Percentiles rank a stretch among this genome's conserved stretches.
These are phyloP conservation scores for Cataglyphis rosenhaueri DNA, from an alignment of 2,888 invertebrate species.

Conservation along the genomic window DNA sequence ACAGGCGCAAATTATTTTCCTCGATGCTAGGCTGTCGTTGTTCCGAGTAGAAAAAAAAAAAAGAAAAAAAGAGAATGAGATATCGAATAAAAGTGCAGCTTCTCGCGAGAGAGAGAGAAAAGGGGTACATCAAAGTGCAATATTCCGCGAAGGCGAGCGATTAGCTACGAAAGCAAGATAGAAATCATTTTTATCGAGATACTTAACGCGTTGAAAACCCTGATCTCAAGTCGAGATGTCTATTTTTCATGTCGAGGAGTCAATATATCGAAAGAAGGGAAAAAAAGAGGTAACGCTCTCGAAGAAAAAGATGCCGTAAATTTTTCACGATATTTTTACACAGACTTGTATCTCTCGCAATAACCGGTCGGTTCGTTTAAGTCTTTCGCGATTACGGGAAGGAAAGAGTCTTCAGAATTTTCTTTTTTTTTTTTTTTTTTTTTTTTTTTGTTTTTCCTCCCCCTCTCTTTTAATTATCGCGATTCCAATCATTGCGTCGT, in stretches of 20 bases:
- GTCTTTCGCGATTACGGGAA: constrained; percentile 33
- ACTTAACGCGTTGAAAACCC: constrained; percentile 39
- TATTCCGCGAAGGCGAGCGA: constrained; percentile 70
- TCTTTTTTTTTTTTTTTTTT: not conserved
- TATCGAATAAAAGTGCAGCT: constrained; percentile 20
- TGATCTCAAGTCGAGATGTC: constrained; percentile 65
- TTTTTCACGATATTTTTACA: constrained; percentile 56
- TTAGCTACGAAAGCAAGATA: constrained; percentile 40
- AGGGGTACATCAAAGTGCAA: constrained; percentile 82
- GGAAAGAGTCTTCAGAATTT: constrained; percentile 13
- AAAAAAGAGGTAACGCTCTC: constrained; percentile 40
- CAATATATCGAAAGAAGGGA: constrained; percentile 32
- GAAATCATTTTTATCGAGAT: constrained; percentile 49
- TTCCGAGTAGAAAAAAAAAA: not conserved
- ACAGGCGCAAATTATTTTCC: constrained; percentile 19
- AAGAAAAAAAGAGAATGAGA: not conserved
- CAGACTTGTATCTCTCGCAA: constrained; percentile 21
- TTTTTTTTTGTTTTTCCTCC: not conserved
- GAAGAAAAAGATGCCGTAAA: constrained; percentile 42
- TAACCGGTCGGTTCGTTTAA: constrained; percentile 20
- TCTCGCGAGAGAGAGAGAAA: constrained; percentile 22
- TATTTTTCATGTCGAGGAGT: constrained; percentile 75
- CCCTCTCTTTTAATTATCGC: constrained; percentile 15
- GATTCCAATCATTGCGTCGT: constrained; percentile 21
- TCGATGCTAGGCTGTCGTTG: constrained; percentile 25